Conservation (phyloP, 2,113 vertebrate genomes). For the Serinus canaria region DNA sequence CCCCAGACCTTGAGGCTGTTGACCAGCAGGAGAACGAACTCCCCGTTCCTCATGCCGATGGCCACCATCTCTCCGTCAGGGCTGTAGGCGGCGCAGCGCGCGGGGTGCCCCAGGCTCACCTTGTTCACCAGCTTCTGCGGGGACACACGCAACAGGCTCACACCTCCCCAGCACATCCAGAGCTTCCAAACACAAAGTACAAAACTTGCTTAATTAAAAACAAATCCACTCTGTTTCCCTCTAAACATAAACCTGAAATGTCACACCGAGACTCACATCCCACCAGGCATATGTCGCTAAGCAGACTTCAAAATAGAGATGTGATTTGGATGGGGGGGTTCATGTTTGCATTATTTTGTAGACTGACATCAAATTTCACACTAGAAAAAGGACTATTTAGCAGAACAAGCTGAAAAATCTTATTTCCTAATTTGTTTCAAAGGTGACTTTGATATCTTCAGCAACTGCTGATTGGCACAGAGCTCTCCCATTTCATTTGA, state of each 20-base stretch:
- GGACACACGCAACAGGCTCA: not conserved
- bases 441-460: not conserved
- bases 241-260: not conserved
- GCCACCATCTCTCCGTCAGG: constrained; percentile 94
- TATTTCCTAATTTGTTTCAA: not conserved
- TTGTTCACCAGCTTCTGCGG: constrained; percentile 94
- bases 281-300: not conserved
- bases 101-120: constrained; percentile 89
- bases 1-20: constrained; percentile 95
- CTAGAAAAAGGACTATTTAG: not conserved
- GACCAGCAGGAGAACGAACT: constrained; percentile 90
- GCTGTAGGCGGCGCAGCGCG: constrained; percentile 88
- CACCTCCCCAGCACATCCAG: not conserved
- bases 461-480: not conserved
- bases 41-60: constrained; percentile 95
- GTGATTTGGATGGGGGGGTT: not conserved
- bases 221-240: not conserved
- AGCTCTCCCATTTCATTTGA: not conserved
- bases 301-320: not conserved
- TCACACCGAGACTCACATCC: not conserved
- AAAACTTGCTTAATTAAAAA: not conserved
- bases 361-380: not conserved
- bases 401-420: not conserved
- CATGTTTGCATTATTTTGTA: not conserved
- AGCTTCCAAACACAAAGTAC: not conserved